These are phyloP conservation scores for Eupithecia pulchellata DNA, from an alignment of 2,888 invertebrate genomes.

Conservation along the genomic window DNA sequence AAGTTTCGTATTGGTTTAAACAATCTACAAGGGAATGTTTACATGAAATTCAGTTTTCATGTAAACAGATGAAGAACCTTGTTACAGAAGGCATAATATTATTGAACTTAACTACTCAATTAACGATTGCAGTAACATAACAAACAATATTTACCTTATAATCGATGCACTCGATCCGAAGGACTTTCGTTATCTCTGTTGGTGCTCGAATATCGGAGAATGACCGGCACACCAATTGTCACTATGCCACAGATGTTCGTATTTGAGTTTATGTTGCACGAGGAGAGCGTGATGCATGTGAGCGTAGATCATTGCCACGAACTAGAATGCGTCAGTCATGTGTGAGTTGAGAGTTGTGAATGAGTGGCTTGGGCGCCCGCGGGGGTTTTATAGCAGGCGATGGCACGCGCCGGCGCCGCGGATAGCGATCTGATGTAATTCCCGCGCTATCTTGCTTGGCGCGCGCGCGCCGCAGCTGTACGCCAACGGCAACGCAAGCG, in stretches of 20 bases:
- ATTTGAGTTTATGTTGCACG: conserved; percentile 67
- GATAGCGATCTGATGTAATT: conserved; percentile 69
- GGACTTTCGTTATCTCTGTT: conserved; percentile 75
- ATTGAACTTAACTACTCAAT: conserved; percentile 28
- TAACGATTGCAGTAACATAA: conserved; percentile 46
- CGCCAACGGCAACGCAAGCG: neutral
- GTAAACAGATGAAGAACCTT: too few relatives aligned
- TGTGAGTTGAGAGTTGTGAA: conserved; percentile 73
- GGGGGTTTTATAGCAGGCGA: conserved; percentile 61
- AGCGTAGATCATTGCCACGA: conserved; percentile 83
- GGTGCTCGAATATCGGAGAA: conserved; percentile 78
- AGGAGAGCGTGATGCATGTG: conserved; percentile 73
- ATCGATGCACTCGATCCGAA: conserved; percentile 67
- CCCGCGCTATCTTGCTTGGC: conserved; percentile 68
- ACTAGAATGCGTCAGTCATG: conserved; percentile 75
- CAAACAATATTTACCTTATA: conserved; percentile 78
- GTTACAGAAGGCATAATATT: conserved; percentile 23
- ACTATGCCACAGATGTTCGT: conserved; percentile 83
- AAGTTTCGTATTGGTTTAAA: neutral
- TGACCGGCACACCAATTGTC: conserved; percentile 82
- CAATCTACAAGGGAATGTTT: conserved; percentile 14
- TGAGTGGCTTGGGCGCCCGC: conserved; percentile 58
- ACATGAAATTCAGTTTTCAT: too few relatives aligned
- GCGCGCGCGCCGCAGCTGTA: conserved; percentile 41
- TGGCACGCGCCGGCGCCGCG: conserved; percentile 62